Conservation (phyloP, 2,113 vertebrate species). For the Cettia cetti region DNA sequence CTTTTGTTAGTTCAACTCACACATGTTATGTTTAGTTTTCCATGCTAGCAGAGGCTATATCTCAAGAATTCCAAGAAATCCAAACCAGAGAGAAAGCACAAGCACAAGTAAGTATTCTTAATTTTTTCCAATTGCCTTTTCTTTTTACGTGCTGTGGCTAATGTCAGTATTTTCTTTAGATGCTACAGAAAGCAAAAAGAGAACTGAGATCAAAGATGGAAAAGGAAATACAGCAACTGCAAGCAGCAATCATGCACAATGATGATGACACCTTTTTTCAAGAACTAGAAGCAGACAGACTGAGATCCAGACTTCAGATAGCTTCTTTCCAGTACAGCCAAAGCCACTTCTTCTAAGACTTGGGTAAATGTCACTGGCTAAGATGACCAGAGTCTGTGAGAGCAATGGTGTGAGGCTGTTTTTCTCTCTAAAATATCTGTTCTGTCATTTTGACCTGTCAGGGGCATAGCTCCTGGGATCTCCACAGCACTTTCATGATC, state of each 20-base stretch:
- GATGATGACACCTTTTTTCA: conserved; percentile 85
- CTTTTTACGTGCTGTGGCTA: not conserved
- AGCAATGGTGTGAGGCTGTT: not conserved
- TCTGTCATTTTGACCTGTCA: not conserved
- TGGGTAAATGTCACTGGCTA: not conserved
- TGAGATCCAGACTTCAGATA: conserved; percentile 81
- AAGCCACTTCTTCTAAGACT: conserved; percentile 61
- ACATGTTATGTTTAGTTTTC: conserved; percentile 79
- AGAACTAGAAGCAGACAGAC: conserved; percentile 85
- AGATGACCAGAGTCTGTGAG: not conserved
- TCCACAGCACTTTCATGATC: not conserved
- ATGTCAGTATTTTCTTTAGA: conserved; percentile 70
- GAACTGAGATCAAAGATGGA: conserved; percentile 90
- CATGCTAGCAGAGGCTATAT: conserved; percentile 87
- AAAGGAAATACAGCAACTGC: conserved; percentile 87
- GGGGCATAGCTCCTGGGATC: not conserved
- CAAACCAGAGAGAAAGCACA: conserved; percentile 86
- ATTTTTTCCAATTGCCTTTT: not conserved
- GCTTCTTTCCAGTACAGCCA: conserved; percentile 88
- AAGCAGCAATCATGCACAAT: conserved; percentile 82
- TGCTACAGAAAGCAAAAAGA: conserved; percentile 83
- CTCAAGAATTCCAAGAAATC: conserved; percentile 83
- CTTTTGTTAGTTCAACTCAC: not conserved
- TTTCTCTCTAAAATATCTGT: not conserved
- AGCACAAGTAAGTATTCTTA: conserved; percentile 77